Evolutionary conservation across 2,113 vertebrate genomes (phyloP), one percentile per base, ranked within the genome.

Genomic region (Bos indicus): DNA sequence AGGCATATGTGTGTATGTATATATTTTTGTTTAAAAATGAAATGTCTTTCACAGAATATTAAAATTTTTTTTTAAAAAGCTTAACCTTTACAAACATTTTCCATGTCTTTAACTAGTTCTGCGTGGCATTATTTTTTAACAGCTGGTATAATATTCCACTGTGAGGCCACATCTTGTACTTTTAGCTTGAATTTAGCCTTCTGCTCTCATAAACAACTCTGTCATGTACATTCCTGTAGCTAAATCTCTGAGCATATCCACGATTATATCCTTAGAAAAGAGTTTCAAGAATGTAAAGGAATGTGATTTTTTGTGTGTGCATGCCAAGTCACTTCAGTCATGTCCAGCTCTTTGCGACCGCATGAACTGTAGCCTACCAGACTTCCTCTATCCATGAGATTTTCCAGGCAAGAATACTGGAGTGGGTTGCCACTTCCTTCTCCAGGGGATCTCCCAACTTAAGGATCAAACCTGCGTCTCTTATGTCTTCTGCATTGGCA

Each of bases 241-340:
- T 52, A 56, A 85, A 36, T 87, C 91, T 92, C 90, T 74, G 87
- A 94, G 26, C 30, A 64, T 40, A 95, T 84, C 54, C 77, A 85
- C 0, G 0, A 81, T 85, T 82, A 84, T 87, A 92, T 90, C 84
- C 88, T 77, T 85, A 40, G 52, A 62, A 43, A 25, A 54, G 7
- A 51, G 59, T 86, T 97, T 97, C 59, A 88, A 52, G 54, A 95
- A 77, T 36, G 36, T 85, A 93, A 93, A 93, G 46, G 15, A 19
- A 21, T 88, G 2, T 81, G 64, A 56, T 84, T 60, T n/a, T 88
- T 94, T 60, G 5, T 62, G 59, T 59, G 81, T 87, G n/a, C n/a
- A 36, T 6, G 67, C 67, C 40, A 40, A 71, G 19, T 71, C 67
- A 40, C n/a, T 71, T 71, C n/a, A 71, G 19, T 71, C n/a, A 12